phyloP scores from a whole-genome alignment of 2,113 vertebrate genomes.

The Solenodon paradoxus region DNA sequence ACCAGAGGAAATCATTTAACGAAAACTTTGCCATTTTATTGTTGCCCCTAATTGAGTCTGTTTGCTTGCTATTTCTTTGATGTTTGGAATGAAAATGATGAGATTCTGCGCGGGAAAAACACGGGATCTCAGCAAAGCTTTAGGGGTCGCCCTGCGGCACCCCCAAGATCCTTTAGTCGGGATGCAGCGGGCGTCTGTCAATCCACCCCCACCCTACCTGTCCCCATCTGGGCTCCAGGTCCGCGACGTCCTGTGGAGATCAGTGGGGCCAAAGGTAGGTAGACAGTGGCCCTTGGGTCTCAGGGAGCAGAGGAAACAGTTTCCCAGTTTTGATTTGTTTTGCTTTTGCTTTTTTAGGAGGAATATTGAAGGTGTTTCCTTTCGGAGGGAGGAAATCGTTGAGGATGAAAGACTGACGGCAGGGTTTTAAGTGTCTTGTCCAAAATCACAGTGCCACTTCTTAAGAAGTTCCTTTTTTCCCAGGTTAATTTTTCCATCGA shows the following conservation, averaged over 20 bases:
- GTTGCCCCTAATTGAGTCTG: background rate
- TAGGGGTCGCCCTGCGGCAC: background rate
- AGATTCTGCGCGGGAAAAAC: background rate
- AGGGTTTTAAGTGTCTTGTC: constrained; percentile 23
- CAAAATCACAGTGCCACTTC: constrained; percentile 10
- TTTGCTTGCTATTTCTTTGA: background rate
- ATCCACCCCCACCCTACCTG: background rate
- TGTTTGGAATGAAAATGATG: background rate
- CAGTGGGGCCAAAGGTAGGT: background rate
- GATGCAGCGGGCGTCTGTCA: background rate
- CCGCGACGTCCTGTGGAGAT: background rate
- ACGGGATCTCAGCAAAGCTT: background rate
- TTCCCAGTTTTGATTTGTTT: constrained; percentile 46
- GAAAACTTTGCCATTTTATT: background rate
- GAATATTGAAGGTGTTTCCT: constrained; percentile 15
- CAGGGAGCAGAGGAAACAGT: background rate
- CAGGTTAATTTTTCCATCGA: background rate
- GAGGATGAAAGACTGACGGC: background rate
- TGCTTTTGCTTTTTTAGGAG: constrained; percentile 25
- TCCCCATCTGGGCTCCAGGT: background rate
- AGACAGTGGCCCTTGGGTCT: background rate
- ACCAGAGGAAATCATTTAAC: background rate
- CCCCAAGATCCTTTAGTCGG: background rate
- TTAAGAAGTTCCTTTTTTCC: constrained; percentile 9
- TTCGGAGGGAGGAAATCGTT: background rate